Percentiles rank a stretch among this genome's conserved stretches.
phyloP scores from a whole-genome alignment of 2,797 vertebrate species.

The Mormyrops boulengeri region DNA sequence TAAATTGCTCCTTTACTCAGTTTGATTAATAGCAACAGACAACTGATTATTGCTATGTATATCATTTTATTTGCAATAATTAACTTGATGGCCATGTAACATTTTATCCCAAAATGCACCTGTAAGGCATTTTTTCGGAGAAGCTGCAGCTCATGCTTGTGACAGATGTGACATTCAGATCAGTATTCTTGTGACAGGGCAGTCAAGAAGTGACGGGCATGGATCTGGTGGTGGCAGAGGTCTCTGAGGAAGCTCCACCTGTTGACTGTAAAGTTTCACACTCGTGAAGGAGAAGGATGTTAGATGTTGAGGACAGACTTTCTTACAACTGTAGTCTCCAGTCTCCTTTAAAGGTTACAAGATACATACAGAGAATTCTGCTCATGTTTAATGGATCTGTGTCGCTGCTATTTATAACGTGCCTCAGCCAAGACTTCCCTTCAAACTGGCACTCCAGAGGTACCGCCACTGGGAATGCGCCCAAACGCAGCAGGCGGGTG shows the following conservation, averaged over 20 bases:
- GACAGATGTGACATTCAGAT: not conserved
- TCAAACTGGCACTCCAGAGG: not conserved
- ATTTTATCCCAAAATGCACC: not conserved
- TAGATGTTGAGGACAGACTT: not conserved
- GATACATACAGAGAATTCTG: conserved; percentile 17
- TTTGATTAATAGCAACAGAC: not conserved
- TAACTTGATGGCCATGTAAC: not conserved
- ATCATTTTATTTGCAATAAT: not conserved
- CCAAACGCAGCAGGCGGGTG: not conserved
- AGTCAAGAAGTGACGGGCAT: not conserved
- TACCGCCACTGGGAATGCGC: not conserved
- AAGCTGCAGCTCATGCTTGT: not conserved
- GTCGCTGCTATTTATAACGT: conserved; percentile 24
- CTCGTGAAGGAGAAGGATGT: not conserved
- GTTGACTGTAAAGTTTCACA: not conserved
- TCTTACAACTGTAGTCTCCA: not conserved
- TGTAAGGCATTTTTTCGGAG: not conserved
- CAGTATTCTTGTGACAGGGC: not conserved
- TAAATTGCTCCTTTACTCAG: not conserved
- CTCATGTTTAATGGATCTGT: conserved; percentile 29
- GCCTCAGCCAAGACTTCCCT: not conserved
- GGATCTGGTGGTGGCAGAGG: not conserved
- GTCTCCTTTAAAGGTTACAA: conserved; percentile 16
- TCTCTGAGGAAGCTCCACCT: not conserved
- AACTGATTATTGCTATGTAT: not conserved